Percentiles rank a stretch among this genome's conserved stretches.
These are phyloP conservation scores for Ciconia stormi DNA, from an alignment of 2,113 vertebrate species.

Conservation along the genomic window DNA sequence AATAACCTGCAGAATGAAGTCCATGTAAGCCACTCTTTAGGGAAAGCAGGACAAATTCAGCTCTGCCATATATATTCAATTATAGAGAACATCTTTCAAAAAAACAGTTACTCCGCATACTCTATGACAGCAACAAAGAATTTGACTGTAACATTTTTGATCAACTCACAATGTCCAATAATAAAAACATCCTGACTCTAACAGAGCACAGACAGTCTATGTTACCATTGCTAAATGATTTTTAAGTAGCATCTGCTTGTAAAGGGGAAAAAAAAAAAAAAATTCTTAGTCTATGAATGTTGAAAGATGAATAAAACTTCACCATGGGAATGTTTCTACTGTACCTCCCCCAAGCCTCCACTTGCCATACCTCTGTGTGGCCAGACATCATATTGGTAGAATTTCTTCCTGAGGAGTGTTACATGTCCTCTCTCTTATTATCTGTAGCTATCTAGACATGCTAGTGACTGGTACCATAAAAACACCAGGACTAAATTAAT, in stretches of 20 bases:
- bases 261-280: not conserved
- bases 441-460: not conserved
- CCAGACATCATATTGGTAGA: not conserved
- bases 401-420: not conserved
- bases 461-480: not conserved
- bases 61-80: not conserved
- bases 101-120: not conserved
- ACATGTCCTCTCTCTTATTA: not conserved
- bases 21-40: not conserved
- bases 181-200: not conserved
- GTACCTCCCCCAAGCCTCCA: accelerated
- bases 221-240: not conserved
- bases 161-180: not conserved
- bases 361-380: not conserved
- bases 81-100: not conserved
- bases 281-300: not conserved
- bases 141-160: not conserved
- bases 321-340: not conserved
- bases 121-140: not conserved
- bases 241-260: not conserved
- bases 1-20: not conserved
- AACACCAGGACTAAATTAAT: not conserved
- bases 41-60: not conserved
- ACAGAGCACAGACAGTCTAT: not conserved
- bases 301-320: not conserved